Evolutionary conservation across 2,113 vertebrate species (phyloP).

Genomic region (Dissostichus mawsoni): DNA sequence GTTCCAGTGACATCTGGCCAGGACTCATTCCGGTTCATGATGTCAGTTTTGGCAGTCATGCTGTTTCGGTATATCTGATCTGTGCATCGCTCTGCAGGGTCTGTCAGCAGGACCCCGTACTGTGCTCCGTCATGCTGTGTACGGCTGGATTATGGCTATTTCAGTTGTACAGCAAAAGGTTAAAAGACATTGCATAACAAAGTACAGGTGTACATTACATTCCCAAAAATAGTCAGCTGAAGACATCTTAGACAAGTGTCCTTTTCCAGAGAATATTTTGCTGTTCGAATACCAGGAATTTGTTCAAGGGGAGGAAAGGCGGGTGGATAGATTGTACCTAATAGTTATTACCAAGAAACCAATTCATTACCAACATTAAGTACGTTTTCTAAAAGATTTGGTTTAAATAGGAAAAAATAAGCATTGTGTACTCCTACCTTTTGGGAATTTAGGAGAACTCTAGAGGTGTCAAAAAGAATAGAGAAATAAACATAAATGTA

Average conservation of each 20-base stretch:
- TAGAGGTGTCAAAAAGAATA: too few relatives aligned
- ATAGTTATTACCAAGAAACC: too few relatives aligned
- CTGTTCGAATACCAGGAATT: constrained; percentile 11
- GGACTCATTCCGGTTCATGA: neutral
- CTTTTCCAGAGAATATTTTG: neutral
- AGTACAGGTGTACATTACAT: constrained; percentile 28
- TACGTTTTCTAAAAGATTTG: too few relatives aligned
- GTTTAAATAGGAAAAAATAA: too few relatives aligned
- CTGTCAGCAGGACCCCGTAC: constrained; percentile 24
- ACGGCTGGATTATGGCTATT: constrained; percentile 34
- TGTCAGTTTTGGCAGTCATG: neutral
- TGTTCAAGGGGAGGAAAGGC: neutral
- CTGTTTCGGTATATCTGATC: constrained; percentile 22
- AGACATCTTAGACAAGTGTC: neutral
- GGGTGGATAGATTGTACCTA: neutral
- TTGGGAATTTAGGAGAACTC: too few relatives aligned
- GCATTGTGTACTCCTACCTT: too few relatives aligned
- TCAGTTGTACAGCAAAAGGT: constrained; percentile 37
- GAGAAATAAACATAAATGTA: too few relatives aligned
- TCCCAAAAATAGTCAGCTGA: constrained; percentile 34
- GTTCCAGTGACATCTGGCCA: neutral
- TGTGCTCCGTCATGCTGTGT: constrained; percentile 17
- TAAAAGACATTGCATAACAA: constrained; percentile 47
- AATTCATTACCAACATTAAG: too few relatives aligned
- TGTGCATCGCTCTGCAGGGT: constrained; percentile 2